These are phyloP conservation scores for Pachypeltis micranthus DNA, from an alignment of 1,140 invertebrate species.

Conservation along the genomic window DNA sequence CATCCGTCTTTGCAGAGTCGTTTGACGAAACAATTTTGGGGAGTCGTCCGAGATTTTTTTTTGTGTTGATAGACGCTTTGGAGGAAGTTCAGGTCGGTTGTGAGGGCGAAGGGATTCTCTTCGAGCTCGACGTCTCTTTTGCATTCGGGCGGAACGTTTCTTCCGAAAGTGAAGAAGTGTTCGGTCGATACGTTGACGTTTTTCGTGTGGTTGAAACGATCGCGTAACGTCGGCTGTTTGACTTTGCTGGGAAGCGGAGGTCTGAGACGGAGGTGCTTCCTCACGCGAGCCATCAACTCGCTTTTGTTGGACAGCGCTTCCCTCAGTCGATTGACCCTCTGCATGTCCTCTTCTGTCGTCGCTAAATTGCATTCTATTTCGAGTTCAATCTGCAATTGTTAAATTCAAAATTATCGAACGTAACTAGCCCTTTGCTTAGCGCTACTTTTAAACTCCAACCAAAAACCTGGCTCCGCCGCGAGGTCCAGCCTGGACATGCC, in stretches of 20 bases:
- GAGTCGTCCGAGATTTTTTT: too few relatives aligned
- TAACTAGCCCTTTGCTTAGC: too few relatives aligned
- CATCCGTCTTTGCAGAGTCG: too few relatives aligned
- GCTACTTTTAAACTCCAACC: too few relatives aligned
- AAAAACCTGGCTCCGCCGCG: too few relatives aligned
- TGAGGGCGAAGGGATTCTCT: slow-evolving; percentile 1
- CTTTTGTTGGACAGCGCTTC: background rate
- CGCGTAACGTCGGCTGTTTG: background rate
- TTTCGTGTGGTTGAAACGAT: background rate
- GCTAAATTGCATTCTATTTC: background rate
- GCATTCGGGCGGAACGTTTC: background rate
- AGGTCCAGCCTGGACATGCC: too few relatives aligned
- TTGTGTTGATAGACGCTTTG: background rate
- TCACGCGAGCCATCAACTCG: background rate
- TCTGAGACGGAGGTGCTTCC: slow-evolving; percentile 3
- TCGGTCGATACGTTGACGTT: background rate
- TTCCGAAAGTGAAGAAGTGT: background rate
- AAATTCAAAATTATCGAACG: background rate
- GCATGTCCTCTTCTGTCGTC: background rate
- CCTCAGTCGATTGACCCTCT: background rate
- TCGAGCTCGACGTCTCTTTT: background rate
- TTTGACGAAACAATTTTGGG: too few relatives aligned
- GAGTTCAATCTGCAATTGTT: background rate
- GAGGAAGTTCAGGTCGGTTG: too few relatives aligned
- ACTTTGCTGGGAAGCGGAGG: background rate